These are phyloP conservation scores for Pelvicachromis taeniatus DNA, from an alignment of 2,113 vertebrate species.

Conservation along the genomic window DNA sequence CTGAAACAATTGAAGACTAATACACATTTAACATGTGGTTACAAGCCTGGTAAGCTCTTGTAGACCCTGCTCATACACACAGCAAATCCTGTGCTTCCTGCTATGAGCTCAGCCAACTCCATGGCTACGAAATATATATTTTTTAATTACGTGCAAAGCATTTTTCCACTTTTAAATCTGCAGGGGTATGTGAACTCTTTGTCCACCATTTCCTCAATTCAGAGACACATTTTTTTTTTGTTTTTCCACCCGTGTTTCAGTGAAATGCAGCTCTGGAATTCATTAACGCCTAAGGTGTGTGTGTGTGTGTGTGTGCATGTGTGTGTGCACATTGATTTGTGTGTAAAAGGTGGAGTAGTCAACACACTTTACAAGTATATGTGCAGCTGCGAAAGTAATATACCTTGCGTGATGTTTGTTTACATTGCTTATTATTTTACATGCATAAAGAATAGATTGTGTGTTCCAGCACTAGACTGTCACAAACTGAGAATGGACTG, in stretches of 20 bases:
- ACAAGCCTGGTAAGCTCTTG: conserved; percentile 36
- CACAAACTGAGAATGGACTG: conserved; percentile 28
- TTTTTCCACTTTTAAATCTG: conserved; percentile 53
- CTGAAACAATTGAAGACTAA: conserved; percentile 8
- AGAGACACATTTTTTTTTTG: neutral
- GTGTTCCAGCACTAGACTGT: conserved; percentile 30
- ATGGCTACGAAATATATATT: conserved; percentile 41
- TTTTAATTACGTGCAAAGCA: conserved; percentile 68
- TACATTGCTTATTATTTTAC: neutral
- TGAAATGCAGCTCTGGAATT: conserved; percentile 39
- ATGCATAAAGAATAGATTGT: neutral
- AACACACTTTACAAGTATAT: neutral
- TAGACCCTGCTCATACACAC: neutral
- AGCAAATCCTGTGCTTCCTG: conserved; percentile 46
- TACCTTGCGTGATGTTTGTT: neutral
- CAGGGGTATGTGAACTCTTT: conserved; percentile 24
- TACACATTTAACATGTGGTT: conserved; percentile 22
- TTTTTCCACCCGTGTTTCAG: neutral
- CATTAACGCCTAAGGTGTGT: neutral
- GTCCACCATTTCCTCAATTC: conserved; percentile 17
- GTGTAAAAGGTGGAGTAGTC: neutral
- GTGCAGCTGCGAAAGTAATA: neutral
- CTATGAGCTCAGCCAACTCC: conserved; percentile 47
- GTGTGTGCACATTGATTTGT: neutral
- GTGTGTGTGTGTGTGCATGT: neutral